phyloP scores from a whole-genome alignment of 2,113 vertebrate species.

The Ovibos moschatus region DNA sequence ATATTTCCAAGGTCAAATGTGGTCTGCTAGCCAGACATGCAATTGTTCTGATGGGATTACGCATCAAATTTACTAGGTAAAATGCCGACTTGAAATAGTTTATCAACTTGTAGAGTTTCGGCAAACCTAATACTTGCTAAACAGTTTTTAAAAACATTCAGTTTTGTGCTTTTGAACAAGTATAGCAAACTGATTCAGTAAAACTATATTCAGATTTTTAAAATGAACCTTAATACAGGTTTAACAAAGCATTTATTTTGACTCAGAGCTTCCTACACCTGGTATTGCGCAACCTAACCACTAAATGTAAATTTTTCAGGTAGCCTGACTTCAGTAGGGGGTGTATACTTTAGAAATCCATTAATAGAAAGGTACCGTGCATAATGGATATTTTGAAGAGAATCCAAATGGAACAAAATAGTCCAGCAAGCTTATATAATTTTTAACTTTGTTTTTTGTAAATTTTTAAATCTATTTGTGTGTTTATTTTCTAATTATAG shows the following conservation, averaged over 20 bases:
- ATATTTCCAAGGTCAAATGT: neutral
- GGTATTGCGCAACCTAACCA: neutral
- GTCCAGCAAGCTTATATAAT: neutral
- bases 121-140: slow-evolving; percentile 25
- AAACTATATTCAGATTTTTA: neutral
- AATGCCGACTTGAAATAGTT: neutral
- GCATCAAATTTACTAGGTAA: neutral
- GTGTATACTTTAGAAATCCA: neutral
- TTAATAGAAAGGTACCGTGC: neutral
- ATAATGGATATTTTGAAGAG: neutral
- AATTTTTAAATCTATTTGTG: neutral
- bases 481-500: neutral
- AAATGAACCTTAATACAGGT: neutral
- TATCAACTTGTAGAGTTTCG: slow-evolving; percentile 1
- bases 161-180: slow-evolving; percentile 51
- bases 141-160: neutral
- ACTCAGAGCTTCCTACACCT: neutral
- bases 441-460: neutral
- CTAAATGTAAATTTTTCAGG: neutral
- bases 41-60: slow-evolving; percentile 24
- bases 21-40: neutral
- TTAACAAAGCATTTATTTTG: neutral
- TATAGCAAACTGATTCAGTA: neutral
- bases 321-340: neutral
- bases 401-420: neutral